Evolutionary conservation across 2,113 vertebrate species (phyloP).

Genomic region (Tragelaphus scriptus): DNA sequence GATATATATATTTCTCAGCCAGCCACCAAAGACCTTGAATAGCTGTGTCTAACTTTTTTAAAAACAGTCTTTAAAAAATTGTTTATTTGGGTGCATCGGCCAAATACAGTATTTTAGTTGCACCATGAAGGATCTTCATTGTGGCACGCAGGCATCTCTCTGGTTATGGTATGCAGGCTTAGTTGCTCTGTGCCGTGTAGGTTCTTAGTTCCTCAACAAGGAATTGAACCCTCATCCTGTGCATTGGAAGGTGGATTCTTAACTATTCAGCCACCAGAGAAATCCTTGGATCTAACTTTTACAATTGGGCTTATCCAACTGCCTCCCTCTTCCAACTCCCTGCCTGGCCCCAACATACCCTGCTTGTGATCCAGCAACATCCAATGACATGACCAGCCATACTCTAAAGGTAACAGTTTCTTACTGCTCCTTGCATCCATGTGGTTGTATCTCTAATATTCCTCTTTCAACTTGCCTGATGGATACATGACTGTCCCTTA

Average conservation of each 20-base stretch:
- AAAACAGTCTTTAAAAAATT: not conserved
- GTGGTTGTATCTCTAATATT: not conserved
- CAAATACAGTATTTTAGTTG: not conserved
- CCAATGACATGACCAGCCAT: too few species aligned
- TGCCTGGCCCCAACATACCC: too few species aligned
- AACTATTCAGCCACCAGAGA: not conserved
- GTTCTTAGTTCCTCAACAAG: not conserved
- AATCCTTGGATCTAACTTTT: not conserved
- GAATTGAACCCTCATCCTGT: not conserved
- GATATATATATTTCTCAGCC: not conserved
- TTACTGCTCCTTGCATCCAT: not conserved
- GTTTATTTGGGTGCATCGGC: not conserved
- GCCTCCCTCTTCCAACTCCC: not conserved
- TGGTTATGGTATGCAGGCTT: not conserved
- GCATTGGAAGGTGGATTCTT: not conserved
- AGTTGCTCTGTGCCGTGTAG: not conserved
- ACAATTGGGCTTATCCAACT: not conserved
- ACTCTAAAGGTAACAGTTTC: not conserved
- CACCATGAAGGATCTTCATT: not conserved
- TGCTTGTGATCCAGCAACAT: not conserved
- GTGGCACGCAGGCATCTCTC: not conserved
- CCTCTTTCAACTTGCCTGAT: not conserved
- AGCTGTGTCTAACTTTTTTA: not conserved
- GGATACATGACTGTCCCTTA: not conserved
- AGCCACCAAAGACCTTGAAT: not conserved